Evolutionary conservation across 1,140 invertebrate genomes (phyloP), one percentile per base, ranked within the genome.

Genomic region (Ctenoplectra terminalis): DNA sequence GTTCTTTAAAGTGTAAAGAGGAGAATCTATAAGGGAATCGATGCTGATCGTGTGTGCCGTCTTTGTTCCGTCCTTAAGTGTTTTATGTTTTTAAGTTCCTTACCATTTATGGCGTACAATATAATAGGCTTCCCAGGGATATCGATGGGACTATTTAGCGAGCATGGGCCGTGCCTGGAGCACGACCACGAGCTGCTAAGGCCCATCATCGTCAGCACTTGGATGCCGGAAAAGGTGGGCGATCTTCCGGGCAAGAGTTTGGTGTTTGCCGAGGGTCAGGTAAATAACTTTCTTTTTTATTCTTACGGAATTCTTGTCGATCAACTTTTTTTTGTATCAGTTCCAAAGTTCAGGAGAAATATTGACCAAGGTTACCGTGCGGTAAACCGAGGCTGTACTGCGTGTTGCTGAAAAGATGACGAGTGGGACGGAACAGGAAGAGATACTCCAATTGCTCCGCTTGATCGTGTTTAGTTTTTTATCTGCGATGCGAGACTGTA

Each of bases 261-360:
- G 46, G 96, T 98, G 75, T 97, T 98, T 90, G 96, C 97, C 23
- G 98, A 98, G 94, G 97, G 97, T 63, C 97, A 98, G 95, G 97
- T 97, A 93, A 93, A 66, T 73, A 2, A 17, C 54, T 23, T 34
- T 31, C 17, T 61, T 61, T 43, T 46, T 5, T 1, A 54, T 37
- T 46, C 64, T n/a, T n/a, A n/a, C n/a, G n/a, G n/a, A n/a, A n/a
- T n/a, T n/a, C n/a, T n/a, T 9, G 20, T 17, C 26, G 8, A 23
- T 23, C 31, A 37, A 63, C 8, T 61, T 23, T 31, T 20, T 4
- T 4, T 5, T 29, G 31, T n/a, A 8, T 8, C 23, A n/a, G n/a
- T n/a, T n/a, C n/a, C n/a, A n/a, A n/a, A n/a, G n/a, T n/a, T n/a
- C n/a, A n/a, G n/a, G n/a, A n/a, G n/a, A n/a, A n/a, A n/a, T n/a